A percentile compares a stretch with the other conserved stretches of the same genome.
Evolutionary conservation across 2,113 vertebrate genomes (phyloP).

Genomic region (Paradisaea rubra): DNA sequence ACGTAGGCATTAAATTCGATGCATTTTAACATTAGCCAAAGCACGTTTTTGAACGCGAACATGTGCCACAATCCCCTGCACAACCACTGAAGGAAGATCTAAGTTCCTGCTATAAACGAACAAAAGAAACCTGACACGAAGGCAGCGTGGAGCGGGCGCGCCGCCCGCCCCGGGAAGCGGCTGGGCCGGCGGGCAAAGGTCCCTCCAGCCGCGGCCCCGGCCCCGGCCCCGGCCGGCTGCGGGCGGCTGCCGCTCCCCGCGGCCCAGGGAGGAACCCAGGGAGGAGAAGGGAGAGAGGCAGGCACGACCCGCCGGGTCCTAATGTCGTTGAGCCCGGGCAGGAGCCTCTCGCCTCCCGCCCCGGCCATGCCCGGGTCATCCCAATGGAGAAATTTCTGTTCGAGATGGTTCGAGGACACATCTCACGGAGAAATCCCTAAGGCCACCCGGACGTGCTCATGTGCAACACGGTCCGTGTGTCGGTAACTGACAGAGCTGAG

Average conservation of each 20-base stretch:
- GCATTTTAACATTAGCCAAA: neutral
- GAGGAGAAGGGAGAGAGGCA: neutral
- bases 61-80: neutral
- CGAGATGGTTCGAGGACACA: neutral
- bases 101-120: accelerated
- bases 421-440: too few species aligned
- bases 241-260: neutral
- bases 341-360: neutral
- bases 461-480: neutral
- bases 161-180: neutral
- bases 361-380: neutral
- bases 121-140: neutral
- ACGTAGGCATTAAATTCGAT: accelerated
- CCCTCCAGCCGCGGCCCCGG: neutral
- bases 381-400: neutral
- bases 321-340: neutral
- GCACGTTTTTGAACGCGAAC: neutral
- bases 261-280: neutral
- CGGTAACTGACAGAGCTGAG: neutral
- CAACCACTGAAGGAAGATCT: neutral
- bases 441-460: accelerated
- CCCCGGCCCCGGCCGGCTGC: neutral
- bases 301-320: neutral
- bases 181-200: neutral
- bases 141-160: neutral